Evolutionary conservation across 2,888 invertebrate genomes (phyloP).

Genomic region (Lycaena phlaeas): DNA sequence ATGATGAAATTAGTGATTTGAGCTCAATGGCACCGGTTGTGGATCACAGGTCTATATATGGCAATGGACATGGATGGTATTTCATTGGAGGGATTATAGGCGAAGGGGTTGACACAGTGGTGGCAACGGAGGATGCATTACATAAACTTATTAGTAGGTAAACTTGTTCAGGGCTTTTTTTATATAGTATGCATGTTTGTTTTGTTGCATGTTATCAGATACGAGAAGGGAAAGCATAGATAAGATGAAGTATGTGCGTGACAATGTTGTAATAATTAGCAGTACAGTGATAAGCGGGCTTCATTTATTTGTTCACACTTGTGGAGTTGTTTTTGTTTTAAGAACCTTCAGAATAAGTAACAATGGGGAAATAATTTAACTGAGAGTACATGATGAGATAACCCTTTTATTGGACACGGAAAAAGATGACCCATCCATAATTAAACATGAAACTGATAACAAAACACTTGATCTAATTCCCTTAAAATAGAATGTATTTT

Average conservation of each 20-base stretch:
- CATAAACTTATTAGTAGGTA: slow-evolving; percentile 86
- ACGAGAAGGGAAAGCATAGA: slow-evolving; percentile 7
- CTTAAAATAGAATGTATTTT: too few relatives aligned
- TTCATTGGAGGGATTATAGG: slow-evolving; percentile 88
- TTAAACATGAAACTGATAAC: too few relatives aligned
- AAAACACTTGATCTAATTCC: too few relatives aligned
- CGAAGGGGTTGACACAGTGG: slow-evolving; percentile 74
- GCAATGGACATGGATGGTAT: slow-evolving; percentile 85
- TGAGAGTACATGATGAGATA: too few relatives aligned
- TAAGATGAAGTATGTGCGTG: slow-evolving; percentile 3
- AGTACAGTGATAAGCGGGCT: background rate
- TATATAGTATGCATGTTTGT: slow-evolving; percentile 16
- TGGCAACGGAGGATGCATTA: slow-evolving; percentile 81
- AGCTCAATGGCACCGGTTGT: slow-evolving; percentile 74
- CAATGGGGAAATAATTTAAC: too few relatives aligned
- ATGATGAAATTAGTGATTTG: slow-evolving; percentile 55
- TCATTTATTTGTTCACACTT: slow-evolving; percentile 1
- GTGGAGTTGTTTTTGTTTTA: background rate
- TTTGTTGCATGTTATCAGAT: slow-evolving; percentile 9
- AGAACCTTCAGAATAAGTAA: too few relatives aligned
- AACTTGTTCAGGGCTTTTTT: slow-evolving; percentile 50
- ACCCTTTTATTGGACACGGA: too few relatives aligned
- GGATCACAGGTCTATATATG: slow-evolving; percentile 75
- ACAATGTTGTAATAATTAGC: slow-evolving; percentile 2
- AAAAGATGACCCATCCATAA: too few relatives aligned